phyloP scores from a whole-genome alignment of 2,113 vertebrate genomes.

The Pantherophis guttatus region DNA sequence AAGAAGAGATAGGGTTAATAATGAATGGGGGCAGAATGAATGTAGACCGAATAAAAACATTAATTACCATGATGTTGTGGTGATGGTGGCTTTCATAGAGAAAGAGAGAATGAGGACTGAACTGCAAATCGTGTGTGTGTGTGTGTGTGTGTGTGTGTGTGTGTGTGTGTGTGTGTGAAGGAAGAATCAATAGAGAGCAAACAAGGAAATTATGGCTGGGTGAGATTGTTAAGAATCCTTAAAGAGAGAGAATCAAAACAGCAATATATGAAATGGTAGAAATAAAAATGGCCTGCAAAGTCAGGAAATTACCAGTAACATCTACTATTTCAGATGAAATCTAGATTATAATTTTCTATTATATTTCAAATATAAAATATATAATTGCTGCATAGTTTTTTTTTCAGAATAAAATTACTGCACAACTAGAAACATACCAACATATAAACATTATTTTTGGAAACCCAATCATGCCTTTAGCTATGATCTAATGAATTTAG shows the following conservation, averaged over 20 bases:
- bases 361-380: not conserved
- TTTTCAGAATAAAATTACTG: not conserved
- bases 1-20: not conserved
- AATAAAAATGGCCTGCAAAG: not conserved
- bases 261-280: not conserved
- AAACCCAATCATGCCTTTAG: not conserved
- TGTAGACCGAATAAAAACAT: not conserved
- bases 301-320: not conserved
- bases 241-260: no score
- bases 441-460: not conserved
- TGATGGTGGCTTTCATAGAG: not conserved
- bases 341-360: not conserved
- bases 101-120: not conserved
- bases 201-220: not conserved
- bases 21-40: not conserved
- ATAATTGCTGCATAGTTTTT: not conserved
- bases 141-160: no score
- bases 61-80: not conserved
- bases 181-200: not conserved
- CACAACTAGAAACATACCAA: not conserved
- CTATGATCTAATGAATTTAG: not conserved
- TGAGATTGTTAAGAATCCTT: no score
- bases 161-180: not conserved
- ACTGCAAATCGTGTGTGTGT: not conserved
- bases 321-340: not conserved